Percentiles rank a stretch among this genome's conserved stretches.
Conservation (phyloP, 2,888 invertebrate genomes). For the Mimachlamys varia region DNA sequence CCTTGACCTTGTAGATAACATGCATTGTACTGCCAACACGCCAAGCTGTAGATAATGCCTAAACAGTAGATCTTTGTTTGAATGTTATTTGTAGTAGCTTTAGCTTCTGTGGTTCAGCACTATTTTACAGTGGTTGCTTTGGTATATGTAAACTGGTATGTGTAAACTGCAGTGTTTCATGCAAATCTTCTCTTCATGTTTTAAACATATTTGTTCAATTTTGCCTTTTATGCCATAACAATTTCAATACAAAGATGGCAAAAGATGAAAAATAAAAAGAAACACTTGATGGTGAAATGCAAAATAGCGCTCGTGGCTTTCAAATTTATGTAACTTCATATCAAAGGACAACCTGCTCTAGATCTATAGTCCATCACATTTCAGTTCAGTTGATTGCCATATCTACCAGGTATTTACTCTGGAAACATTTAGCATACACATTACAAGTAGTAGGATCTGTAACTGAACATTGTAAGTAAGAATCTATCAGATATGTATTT, state of each 20-base stretch:
- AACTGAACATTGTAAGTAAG: slow-evolving; percentile 29
- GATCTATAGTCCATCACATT: slow-evolving; percentile 24
- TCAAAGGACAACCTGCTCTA: background rate
- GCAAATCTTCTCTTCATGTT: background rate
- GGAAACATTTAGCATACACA: background rate
- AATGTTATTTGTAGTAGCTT: slow-evolving; percentile 16
- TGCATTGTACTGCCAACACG: background rate
- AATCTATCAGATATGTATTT: slow-evolving; percentile 34
- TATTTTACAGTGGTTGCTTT: background rate
- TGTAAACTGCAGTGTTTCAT: background rate
- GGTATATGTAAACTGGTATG: background rate
- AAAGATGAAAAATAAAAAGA: background rate
- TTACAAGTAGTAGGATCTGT: slow-evolving; percentile 28
- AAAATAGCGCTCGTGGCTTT: background rate
- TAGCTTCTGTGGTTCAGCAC: background rate
- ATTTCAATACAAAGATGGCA: slow-evolving; percentile 11
- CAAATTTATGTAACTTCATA: background rate
- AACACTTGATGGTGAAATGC: background rate
- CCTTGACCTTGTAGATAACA: background rate
- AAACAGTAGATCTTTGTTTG: slow-evolving; percentile 1
- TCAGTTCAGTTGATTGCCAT: background rate
- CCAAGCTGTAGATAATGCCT: slow-evolving; percentile 13
- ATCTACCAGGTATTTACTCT: slow-evolving; percentile 18
- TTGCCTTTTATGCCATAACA: background rate
- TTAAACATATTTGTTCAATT: background rate